Evolutionary conservation across 2,888 invertebrate species (phyloP).

Genomic region (Leucophenga maculata): DNA sequence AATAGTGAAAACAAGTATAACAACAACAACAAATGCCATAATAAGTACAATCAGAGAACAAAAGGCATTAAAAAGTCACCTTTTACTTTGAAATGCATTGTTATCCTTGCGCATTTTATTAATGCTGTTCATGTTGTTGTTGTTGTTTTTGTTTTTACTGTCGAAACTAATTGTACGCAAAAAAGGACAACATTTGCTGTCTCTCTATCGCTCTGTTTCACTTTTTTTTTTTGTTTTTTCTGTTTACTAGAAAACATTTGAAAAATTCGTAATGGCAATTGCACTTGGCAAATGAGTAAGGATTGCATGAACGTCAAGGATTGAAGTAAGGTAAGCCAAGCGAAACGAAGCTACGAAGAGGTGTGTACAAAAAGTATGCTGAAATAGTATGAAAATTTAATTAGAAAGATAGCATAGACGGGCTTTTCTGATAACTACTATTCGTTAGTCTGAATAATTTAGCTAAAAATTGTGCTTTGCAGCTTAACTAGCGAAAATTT

Average conservation of each 20-base stretch:
- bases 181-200: conserved; percentile 51
- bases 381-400: too few relatives aligned
- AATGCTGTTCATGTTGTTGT: conserved; percentile 43
- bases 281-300: conserved; percentile 41
- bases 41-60: conserved; percentile 35
- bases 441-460: too few relatives aligned
- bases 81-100: conserved; percentile 33
- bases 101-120: conserved; percentile 28
- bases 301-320: conserved; percentile 20
- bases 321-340: conserved; percentile 32
- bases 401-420: too few relatives aligned
- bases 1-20: conserved; percentile 45
- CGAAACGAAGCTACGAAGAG: conserved; percentile 4
- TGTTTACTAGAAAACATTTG: conserved; percentile 49
- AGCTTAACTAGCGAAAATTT: too few relatives aligned
- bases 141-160: conserved; percentile 41
- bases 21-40: conserved; percentile 36
- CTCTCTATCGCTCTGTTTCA: not conserved
- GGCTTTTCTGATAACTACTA: too few relatives aligned
- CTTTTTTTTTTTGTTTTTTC: conserved; percentile 8
- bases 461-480: too few relatives aligned
- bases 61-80: conserved; percentile 61
- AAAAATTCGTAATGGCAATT: conserved; percentile 57
- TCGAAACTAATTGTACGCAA: conserved; percentile 62
- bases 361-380: conserved; percentile 26